Percentiles rank a stretch among this genome's conserved stretches.
Conservation (phyloP, 2,888 invertebrate genomes). For the Poecilus cupreus region DNA sequence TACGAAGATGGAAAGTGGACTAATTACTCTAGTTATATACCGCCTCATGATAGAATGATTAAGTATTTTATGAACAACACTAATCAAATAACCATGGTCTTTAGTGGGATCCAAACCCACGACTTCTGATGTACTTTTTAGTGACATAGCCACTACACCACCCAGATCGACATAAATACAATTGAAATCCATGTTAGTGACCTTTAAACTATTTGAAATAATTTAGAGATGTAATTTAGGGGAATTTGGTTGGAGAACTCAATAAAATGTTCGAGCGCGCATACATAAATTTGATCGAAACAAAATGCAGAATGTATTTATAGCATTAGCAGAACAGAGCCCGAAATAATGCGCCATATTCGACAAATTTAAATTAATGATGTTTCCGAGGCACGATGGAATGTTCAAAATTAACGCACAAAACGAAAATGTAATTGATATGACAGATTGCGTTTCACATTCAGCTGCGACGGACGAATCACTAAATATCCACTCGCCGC, state of each 20-base stretch:
- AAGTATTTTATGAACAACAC: too few species aligned
- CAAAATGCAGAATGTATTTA: constrained; percentile 35
- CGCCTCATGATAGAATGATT: too few species aligned
- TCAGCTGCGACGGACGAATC: background rate
- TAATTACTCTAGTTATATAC: too few species aligned
- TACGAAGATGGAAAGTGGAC: too few species aligned
- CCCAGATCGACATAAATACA: too few species aligned
- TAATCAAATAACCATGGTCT: too few species aligned
- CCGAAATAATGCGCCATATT: constrained; percentile 34
- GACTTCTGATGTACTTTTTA: too few species aligned
- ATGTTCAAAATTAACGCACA: constrained; percentile 20
- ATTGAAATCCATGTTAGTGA: too few species aligned
- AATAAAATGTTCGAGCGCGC: constrained; percentile 11
- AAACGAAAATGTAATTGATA: constrained; percentile 35
- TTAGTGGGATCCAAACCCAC: too few species aligned
- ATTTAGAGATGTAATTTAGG: background rate
- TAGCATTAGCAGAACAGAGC: background rate
- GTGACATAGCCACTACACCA: too few species aligned
- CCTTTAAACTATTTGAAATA: too few species aligned
- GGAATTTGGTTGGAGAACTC: background rate
- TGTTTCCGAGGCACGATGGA: constrained; percentile 5
- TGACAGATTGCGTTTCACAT: constrained; percentile 40
- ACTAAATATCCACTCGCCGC: background rate
- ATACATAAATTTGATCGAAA: constrained; percentile 37
- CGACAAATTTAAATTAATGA: constrained; percentile 52